Evolutionary conservation across 2,888 invertebrate species (phyloP), one percentile per base, ranked within the genome.

Genomic region (Acrobasis consociella): DNA sequence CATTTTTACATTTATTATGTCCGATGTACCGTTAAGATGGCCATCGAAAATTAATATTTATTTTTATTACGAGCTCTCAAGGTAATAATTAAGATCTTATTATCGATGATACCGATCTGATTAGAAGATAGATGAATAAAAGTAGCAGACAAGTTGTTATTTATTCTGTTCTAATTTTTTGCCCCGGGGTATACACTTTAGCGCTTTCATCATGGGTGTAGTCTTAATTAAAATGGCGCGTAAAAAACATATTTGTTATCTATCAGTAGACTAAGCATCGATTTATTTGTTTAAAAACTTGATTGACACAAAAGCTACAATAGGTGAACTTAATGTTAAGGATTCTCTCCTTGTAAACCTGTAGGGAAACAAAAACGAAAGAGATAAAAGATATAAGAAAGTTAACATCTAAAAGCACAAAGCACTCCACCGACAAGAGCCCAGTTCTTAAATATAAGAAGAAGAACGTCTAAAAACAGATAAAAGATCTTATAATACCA

Each of bases 1-100:
- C 15, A 55, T 42, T 42, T 56, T 56, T 56, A 56, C 56, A 53
- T 53, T 46, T 16, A 56, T 56, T 42, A 56, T 56, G 15, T 13
- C 16, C 42, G 39, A 11, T 16, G 22, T 39, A 56, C 56, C 56
- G 56, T 56, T 56, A 56, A 56, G 56, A 56, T 56, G 56, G 56
- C 46, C 56, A 56, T 56, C 56, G 17, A 42, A 56, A 56, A 56
- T 56, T 56, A 56, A 56, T 56, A 56, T 56, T 56, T 56, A 56
- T 56, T 56, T 17, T 56, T 56, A 46, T 42, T 56, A 42, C 46
- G 56, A 56, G 17, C 56, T 42, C 56, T 56, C 42, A 17, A 16
- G 56, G 56, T 42, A 17, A 42, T 56, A 56, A 56, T 56, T 56
- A 56, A 42, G 56, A 56, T 42, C 56, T 56, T 56, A 56, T 56